Conservation (phyloP, 1,140 invertebrate species). For the Archegozetes longisetosus region DNA sequence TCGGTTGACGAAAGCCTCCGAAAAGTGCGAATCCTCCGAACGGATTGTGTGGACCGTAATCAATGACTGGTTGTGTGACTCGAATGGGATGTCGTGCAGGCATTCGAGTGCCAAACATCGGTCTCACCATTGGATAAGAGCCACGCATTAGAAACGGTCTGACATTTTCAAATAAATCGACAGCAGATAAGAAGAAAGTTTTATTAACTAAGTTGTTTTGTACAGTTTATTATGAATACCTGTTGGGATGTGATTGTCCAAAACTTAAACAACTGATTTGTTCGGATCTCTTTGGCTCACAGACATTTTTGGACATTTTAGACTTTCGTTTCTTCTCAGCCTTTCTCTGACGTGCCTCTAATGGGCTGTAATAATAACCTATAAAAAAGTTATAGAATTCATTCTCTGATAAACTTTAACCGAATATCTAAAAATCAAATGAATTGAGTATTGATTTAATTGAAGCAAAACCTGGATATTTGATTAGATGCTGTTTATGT, state of each 20-base stretch:
- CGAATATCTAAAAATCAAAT: neutral
- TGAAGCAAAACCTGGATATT: conserved; percentile 43
- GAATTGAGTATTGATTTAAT: neutral
- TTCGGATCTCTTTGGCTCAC: neutral
- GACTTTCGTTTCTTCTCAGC: conserved; percentile 8
- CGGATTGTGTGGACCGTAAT: neutral
- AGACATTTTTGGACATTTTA: neutral
- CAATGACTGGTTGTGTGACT: neutral
- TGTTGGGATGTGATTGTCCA: neutral
- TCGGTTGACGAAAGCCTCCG: neutral
- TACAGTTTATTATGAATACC: neutral
- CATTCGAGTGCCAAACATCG: neutral
- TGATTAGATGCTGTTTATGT: conserved; percentile 42
- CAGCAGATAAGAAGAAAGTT: no score
- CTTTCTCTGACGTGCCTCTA: conserved; percentile 14
- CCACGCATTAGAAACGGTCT: neutral
- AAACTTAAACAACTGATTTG: no score
- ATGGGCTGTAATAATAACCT: conserved; percentile 18
- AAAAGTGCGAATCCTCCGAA: neutral
- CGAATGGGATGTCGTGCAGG: no score
- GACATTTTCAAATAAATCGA: no score
- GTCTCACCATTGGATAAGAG: neutral
- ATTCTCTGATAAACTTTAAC: neutral
- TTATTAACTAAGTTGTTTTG: no score
- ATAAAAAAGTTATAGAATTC: neutral